Evolutionary conservation across 1,140 invertebrate genomes (phyloP).

Genomic region (Diorhabda carinulata): DNA sequence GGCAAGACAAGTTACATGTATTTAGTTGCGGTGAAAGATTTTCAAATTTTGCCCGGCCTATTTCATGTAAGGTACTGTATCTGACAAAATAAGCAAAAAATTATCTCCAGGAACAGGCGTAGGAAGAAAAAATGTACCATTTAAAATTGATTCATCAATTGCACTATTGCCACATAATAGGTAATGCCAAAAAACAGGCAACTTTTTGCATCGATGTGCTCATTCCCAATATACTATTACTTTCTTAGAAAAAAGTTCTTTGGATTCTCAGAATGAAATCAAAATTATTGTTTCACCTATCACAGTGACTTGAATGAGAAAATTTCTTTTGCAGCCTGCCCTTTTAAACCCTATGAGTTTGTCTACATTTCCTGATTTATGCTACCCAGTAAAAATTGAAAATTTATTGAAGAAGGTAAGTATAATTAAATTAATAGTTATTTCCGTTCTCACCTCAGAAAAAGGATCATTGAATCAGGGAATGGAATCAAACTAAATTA

Average conservation of each 20-base stretch:
- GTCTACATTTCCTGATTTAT: slow-evolving; percentile 79
- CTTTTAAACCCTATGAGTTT: slow-evolving; percentile 88
- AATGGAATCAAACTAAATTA: no score
- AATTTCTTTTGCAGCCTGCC: slow-evolving; percentile 59
- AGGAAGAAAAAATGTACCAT: no score
- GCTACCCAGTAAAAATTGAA: slow-evolving; percentile 75
- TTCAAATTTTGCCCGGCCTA: no score
- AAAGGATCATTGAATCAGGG: neutral
- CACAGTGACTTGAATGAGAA: neutral
- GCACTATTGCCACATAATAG: no score
- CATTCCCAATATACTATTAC: neutral
- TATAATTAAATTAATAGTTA: neutral
- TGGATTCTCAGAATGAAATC: neutral
- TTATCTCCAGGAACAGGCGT: no score
- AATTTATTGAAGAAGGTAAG: slow-evolving; percentile 65
- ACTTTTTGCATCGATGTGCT: no score
- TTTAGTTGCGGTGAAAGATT: no score
- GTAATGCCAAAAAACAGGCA: no score
- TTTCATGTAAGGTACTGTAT: no score
- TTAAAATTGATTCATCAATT: no score
- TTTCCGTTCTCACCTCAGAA: neutral
- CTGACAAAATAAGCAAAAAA: no score
- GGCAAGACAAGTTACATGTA: no score
- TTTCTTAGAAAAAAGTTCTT: neutral
- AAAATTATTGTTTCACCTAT: neutral